Base-by-base conservation (phyloP, 1,140 invertebrate species). In the Platyura marginata region DNA sequence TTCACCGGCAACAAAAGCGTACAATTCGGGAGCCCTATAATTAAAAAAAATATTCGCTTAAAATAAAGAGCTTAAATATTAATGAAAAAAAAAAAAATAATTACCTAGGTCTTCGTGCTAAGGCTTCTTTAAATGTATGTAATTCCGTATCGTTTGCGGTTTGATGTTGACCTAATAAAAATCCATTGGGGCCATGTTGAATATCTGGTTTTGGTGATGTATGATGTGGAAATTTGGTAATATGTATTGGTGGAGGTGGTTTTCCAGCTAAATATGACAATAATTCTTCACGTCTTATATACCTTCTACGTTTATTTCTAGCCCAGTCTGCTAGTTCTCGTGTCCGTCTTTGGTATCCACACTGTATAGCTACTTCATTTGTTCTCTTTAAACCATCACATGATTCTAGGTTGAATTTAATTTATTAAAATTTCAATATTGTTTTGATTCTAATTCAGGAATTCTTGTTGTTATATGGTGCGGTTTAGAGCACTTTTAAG, bases 241-340 rank as follows among this genome's bases (percentile, higher is more conserved):
- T 63, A 50, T 69, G 57, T 48, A 69, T 57, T 48, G 72, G 65
- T 49, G 79, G 78, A 43, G 73, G 64, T 52, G 69, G 70, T 63
- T 78, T 81, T 29, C 80, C 81, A 50, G 78, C 73, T 20, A 85
- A 66, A 68, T 80, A 85, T n/a, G 78, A 77, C 50, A 86, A 64
- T 19, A 86, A 62, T 56, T 86, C 81, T 56, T 85, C 81, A 38
- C 81, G 66, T 21, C 78, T 64, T 51, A 85, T 85, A 48, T 65
- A 56, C 48, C 73, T 69, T 45, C 77, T 64, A 57, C 80, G 70
- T 60, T 76, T 74, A 59, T 78, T 81, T 39, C 73, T 66, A 6
- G 75, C 78, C 81, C 81, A 85, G 51, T 78, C 76, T 49, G 82
- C 68, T 51, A 86, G 60, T 65, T 86, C 82, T 61, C 72, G 75